phyloP scores from a whole-genome alignment of 2,113 vertebrate species.

The Labrus mixtus region DNA sequence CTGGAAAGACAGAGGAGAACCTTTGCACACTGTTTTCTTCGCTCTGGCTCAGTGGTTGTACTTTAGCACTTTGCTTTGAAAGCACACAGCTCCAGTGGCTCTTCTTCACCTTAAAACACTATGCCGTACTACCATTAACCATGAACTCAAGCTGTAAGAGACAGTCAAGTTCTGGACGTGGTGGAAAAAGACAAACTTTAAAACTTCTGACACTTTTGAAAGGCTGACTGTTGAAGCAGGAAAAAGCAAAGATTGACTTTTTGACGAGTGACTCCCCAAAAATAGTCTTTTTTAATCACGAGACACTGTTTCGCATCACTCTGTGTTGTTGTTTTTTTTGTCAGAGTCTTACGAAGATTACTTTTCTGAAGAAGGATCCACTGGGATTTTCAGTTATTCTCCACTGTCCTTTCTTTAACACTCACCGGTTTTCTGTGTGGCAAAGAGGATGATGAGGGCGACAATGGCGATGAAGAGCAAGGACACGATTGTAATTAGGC shows the following conservation, averaged over 20 bases:
- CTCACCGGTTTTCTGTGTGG: slow-evolving; percentile 87
- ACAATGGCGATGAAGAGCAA: slow-evolving; percentile 89
- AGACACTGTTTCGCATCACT: slow-evolving; percentile 2
- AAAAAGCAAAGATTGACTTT: not conserved
- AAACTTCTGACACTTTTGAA: slow-evolving; percentile 24
- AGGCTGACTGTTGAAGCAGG: not conserved
- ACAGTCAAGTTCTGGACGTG: not conserved
- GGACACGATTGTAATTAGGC: slow-evolving; percentile 87
- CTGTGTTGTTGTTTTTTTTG: not conserved
- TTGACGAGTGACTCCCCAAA: not conserved
- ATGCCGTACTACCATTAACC: slow-evolving; percentile 27
- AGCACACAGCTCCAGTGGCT: slow-evolving; percentile 33
- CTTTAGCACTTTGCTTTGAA: slow-evolving; percentile 54
- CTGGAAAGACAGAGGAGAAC: slow-evolving; percentile 7
- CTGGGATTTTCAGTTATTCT: not conserved
- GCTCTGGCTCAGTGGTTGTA: slow-evolving; percentile 45
- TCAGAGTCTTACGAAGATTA: not conserved
- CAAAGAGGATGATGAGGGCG: slow-evolving; percentile 90
- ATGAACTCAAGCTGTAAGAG: slow-evolving; percentile 26
- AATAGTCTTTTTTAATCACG: not conserved
- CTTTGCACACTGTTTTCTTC: slow-evolving; percentile 38
- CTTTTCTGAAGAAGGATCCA: not conserved
- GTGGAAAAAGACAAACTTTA: slow-evolving; percentile 4
- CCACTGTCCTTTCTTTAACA: slow-evolving; percentile 4
- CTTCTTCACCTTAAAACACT: slow-evolving; percentile 27